These are phyloP conservation scores for Graptemys geographica DNA, from an alignment of 2,797 vertebrate species.

Conservation along the genomic window DNA sequence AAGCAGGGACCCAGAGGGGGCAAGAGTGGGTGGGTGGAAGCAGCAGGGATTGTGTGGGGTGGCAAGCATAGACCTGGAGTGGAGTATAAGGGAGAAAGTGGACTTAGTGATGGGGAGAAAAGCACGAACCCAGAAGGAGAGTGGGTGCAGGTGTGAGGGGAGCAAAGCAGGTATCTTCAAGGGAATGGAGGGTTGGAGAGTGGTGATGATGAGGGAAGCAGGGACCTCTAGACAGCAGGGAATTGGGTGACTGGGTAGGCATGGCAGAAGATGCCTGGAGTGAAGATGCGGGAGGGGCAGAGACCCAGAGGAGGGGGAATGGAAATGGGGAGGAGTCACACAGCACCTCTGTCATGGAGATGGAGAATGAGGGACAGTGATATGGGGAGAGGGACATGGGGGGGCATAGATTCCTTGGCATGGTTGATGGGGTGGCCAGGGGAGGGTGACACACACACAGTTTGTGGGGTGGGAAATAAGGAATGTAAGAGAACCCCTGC, in stretches of 20 bases:
- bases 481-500: not conserved
- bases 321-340: not conserved
- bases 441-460: not conserved
- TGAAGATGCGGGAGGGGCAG: not conserved
- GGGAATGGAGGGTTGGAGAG: not conserved
- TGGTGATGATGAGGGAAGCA: no score
- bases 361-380: not conserved
- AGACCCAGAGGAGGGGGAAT: not conserved
- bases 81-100: not conserved
- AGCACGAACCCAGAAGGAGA: no score
- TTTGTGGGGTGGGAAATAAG: rapidly evolving
- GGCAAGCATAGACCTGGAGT: no score
- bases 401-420: rapidly evolving
- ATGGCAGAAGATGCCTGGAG: no score
- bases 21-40: not conserved
- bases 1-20: not conserved
- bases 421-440: rapidly evolving
- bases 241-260: no score
- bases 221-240: no score
- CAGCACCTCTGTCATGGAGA: rapidly evolving
- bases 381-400: rapidly evolving
- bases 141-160: no score
- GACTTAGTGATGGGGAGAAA: not conserved
- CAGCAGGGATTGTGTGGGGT: not conserved
- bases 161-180: not conserved